Evolutionary conservation across 2,113 vertebrate genomes (phyloP), one percentile per base, ranked within the genome.

Genomic region (Semicossyphus pulcher): DNA sequence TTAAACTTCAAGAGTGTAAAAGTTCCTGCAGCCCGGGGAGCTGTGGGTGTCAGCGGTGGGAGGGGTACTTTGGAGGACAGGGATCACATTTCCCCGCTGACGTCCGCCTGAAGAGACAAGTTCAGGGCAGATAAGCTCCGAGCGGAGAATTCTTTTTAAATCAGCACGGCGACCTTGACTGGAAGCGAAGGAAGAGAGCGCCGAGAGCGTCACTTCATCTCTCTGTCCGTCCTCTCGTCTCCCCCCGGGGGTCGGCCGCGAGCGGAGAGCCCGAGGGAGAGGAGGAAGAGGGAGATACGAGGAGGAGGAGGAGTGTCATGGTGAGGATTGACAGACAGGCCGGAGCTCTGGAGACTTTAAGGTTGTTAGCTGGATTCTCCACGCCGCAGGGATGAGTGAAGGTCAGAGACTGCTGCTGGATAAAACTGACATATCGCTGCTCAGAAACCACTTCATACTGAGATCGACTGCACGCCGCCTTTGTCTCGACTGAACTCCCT

Each of bases 301-400:
- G 7, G 76, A 61, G 21, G 36, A 72, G 25, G 60, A 63, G 61
- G 44, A 66, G 76, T 31, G 87, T 76, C 62, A 42, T 5, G 60
- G 61, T 52, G 60, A 48, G 66, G 70, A 78, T 5, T 81, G 86
- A 85, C 66, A n/a, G 86, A 67, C 80, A 52, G 82, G 64, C 72
- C 5, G 10, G 26, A 37, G 10, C 86, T 82, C 79, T 42, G 70
- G 72, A 78, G 88, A 81, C 12, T 21, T 6, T 2, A 3, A 39
- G 65, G 49, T 72, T 72, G 76, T 67, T 81, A 87, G 76, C 31
- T 18, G 25, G 80, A 85, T 85, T 90, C 69, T 83, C 62, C 82
- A 83, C 67, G 66, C 78, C 20, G 77, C 26, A 3, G 44, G 57
- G 68, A 85, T 67, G 54, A 65, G 68, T 34, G 78, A 84, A 86